Conservation (phyloP, 2,888 invertebrate species). For the Lepidochrysops patricia region DNA sequence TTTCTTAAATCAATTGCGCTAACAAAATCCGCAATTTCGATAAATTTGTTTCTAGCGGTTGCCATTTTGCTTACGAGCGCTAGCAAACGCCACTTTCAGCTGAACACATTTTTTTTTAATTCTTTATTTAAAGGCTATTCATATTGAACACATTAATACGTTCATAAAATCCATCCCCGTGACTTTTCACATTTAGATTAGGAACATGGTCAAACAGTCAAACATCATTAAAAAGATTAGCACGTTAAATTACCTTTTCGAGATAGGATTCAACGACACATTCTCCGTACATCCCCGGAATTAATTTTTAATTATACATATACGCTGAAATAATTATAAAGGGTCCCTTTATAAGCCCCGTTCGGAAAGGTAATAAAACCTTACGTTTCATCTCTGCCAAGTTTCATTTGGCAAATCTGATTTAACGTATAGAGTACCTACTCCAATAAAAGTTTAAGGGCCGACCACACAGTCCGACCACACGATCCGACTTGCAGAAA, state of each 20-base stretch:
- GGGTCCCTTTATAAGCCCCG: not conserved
- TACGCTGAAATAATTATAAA: not conserved
- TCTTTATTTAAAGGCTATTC: too few relatives aligned
- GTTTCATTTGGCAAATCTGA: not conserved
- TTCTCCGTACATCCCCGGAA: not conserved
- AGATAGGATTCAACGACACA: not conserved
- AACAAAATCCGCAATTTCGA: too few relatives aligned
- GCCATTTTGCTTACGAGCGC: too few relatives aligned
- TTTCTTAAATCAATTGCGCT: too few relatives aligned
- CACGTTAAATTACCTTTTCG: not conserved
- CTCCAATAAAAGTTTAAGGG: not conserved
- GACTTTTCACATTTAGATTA: too few relatives aligned
- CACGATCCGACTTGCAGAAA: not conserved
- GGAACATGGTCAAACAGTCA: not conserved
- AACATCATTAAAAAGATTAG: not conserved
- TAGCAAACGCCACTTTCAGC: too few relatives aligned
- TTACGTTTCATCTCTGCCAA: conserved; percentile 1
- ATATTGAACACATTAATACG: too few relatives aligned
- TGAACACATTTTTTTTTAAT: too few relatives aligned
- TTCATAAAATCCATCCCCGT: too few relatives aligned
- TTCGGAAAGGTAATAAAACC: conserved; percentile 3
- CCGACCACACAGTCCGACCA: not conserved
- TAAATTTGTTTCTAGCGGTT: too few relatives aligned
- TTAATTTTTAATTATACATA: conserved; percentile 14
- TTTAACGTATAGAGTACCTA: not conserved